Conservation (phyloP, 2,113 vertebrate genomes). For the Malaclemys terrapin region DNA sequence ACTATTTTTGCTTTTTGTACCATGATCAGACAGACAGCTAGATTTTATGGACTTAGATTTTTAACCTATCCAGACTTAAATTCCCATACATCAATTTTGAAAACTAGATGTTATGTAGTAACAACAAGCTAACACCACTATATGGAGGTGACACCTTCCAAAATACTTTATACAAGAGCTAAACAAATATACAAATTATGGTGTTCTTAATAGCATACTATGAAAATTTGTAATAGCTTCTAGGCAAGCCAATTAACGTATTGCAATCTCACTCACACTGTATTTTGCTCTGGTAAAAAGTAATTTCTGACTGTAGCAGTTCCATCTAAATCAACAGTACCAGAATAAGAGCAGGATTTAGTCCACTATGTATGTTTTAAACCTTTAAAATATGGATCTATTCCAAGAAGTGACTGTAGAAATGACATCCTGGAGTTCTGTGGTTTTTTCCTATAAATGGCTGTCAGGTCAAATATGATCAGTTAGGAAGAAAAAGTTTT, state of each 20-base stretch:
- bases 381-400: neutral
- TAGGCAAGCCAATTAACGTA: neutral
- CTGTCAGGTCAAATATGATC: neutral
- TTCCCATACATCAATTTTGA: neutral
- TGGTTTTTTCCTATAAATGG: neutral
- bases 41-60: neutral
- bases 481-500: neutral
- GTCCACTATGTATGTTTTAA: neutral
- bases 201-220: neutral
- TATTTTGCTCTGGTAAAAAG: neutral
- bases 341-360: neutral
- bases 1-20: neutral
- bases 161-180: neutral
- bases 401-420: neutral
- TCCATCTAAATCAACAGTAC: neutral
- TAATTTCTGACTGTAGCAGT: neutral
- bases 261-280: neutral
- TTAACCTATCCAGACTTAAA: neutral
- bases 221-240: neutral
- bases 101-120: neutral
- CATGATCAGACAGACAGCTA: neutral
- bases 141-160: neutral
- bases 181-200: neutral
- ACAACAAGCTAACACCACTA: neutral
- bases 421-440: neutral